Evolutionary conservation across 1,140 invertebrate genomes (phyloP).

Genomic region (Chrysomallon squamiferum): DNA sequence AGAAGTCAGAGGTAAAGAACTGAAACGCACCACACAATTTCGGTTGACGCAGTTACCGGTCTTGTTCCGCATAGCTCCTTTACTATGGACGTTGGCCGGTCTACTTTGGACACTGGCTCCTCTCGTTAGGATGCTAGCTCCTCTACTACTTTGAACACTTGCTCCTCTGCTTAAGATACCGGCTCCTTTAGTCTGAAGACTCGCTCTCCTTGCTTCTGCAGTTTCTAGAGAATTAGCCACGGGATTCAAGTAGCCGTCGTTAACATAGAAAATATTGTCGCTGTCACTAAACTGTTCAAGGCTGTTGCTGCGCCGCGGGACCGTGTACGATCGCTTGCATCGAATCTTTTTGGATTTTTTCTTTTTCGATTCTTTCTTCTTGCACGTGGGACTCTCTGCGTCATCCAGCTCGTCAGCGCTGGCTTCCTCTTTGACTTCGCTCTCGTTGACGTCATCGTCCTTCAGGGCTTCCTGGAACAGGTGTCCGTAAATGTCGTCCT

Average conservation of each 20-base stretch:
- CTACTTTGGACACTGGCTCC: too few relatives aligned
- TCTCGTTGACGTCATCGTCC: slow-evolving; percentile 13
- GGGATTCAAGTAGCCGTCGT: slow-evolving; percentile 24
- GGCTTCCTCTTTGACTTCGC: slow-evolving; percentile 12
- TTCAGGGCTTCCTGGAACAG: slow-evolving; percentile 20
- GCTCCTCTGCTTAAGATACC: too few relatives aligned
- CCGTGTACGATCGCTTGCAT: neutral
- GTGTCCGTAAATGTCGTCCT: slow-evolving; percentile 37
- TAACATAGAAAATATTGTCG: slow-evolving; percentile 28
- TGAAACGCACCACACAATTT: too few relatives aligned
- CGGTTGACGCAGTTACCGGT: too few relatives aligned
- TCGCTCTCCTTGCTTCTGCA: slow-evolving; percentile 12
- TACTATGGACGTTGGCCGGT: too few relatives aligned
- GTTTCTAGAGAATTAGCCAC: neutral
- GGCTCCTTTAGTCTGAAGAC: slow-evolving; percentile 19
- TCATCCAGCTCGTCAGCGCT: slow-evolving; percentile 19
- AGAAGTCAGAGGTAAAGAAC: too few relatives aligned
- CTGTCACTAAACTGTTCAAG: slow-evolving; percentile 11
- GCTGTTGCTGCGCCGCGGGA: neutral
- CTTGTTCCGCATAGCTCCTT: too few relatives aligned
- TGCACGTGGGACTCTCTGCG: slow-evolving; percentile 10
- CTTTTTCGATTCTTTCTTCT: slow-evolving; percentile 11
- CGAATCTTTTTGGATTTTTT: neutral
- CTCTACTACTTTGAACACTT: too few relatives aligned
- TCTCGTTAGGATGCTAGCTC: too few relatives aligned